Base-by-base conservation (phyloP, 1,140 invertebrate species). In the Uloborus diversus region DNA sequence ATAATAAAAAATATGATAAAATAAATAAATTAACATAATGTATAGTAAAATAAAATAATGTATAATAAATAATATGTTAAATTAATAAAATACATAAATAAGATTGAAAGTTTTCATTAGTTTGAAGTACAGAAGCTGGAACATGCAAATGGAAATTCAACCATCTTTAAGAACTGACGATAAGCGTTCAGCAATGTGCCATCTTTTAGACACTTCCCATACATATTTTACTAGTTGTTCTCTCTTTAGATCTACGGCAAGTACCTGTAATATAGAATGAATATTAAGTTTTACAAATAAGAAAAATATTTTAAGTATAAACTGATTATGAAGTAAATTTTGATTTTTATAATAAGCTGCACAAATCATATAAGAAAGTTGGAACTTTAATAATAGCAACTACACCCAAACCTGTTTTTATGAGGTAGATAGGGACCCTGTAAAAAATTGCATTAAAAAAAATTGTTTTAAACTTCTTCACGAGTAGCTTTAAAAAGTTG, bases 201-300 rank as follows among this genome's bases (percentile, higher is more conserved):
- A 82, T 42, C 84, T 85, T 80, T 86, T 86, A 0, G 83, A 83
- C 17, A 83, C 84, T 57, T 87, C 85, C 53, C 85, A 79, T 14
- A 87, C 83, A 81, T 86, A 85, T 4, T 86, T 82, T 5, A 86
- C 83, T 25, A 87, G 80, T 13, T 84, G 84, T 23, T 86, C 85
- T 61, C 85, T 86, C 79, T 87, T 86, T 13, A 87, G 81, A 81
- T 86, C 85, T 3, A 86, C 82, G 25, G 85, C 83, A 14, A 87
- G 81, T 23, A 87, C 85, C 86, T 87, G 81, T 28, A 83, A 75
- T 32, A 68, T 27, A 42, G 70, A 62, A n/a, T 42, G 49, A 11
- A 61, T 25, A 37, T 70, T 53, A 76, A 14, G 3, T 47, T 37
- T 35, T 66, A n/a, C 13, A 14, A 14, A 14, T 14, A 56, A 56